Percentiles rank a stretch among this genome's conserved stretches.
These are phyloP conservation scores for Petrocephalus schoutedeni DNA, from an alignment of 2,797 vertebrate genomes.

Conservation along the genomic window DNA sequence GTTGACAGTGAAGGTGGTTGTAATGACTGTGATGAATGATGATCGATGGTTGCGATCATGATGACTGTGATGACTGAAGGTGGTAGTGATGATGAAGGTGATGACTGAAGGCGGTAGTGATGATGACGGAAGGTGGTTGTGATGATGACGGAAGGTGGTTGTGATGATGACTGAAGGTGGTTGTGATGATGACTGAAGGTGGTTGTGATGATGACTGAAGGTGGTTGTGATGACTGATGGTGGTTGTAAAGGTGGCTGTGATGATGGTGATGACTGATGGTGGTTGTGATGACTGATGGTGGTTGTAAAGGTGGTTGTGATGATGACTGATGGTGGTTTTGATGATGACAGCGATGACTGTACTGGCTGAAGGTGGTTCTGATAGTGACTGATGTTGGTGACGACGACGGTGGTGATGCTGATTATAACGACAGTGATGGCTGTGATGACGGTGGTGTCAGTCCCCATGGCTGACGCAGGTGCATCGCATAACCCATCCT, in stretches of 20 bases:
- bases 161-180: background rate
- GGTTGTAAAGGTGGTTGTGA: background rate
- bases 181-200: background rate
- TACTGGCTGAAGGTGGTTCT: no score
- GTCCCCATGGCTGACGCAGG: background rate
- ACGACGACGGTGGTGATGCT: background rate
- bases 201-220: no score
- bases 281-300: background rate
- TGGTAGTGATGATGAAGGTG: no score
- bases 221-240: background rate
- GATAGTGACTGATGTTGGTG: background rate
- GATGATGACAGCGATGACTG: background rate
- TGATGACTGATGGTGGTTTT: background rate
- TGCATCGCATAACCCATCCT: background rate
- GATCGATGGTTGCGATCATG: background rate
- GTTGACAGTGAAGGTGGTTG: background rate
- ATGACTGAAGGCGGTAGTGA: no score
- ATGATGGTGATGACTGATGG: background rate
- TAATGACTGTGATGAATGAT: background rate
- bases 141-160: background rate
- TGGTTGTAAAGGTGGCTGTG: background rate
- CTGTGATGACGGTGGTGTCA: no score
- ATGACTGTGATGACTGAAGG: conserved; percentile 3
- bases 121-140: no score
- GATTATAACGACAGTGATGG: background rate